A percentile compares a stretch with the other conserved stretches of the same genome.
Evolutionary conservation across 2,888 invertebrate genomes (phyloP).

Genomic region (Drosophila mercatorum): DNA sequence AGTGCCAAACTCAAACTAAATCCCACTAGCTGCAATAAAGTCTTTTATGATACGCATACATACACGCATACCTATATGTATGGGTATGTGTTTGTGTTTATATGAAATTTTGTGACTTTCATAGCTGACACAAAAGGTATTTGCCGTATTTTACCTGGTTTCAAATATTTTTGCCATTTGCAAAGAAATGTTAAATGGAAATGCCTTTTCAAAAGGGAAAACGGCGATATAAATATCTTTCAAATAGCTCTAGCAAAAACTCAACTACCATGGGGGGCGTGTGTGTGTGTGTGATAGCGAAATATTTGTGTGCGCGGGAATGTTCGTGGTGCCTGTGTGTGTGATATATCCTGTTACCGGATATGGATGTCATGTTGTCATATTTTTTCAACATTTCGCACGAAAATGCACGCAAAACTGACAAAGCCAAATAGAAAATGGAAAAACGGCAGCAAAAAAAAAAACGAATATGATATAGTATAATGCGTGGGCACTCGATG

Average conservation of each 20-base stretch:
- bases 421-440: conserved; percentile 22
- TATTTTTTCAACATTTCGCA: conserved; percentile 49
- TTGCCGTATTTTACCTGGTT: conserved; percentile 44
- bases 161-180: conserved; percentile 56
- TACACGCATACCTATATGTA: background rate
- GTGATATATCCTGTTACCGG: conserved; percentile 43
- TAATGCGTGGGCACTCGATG: conserved; percentile 16
- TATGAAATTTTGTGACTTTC: conserved; percentile 20
- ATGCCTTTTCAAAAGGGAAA: conserved; percentile 41
- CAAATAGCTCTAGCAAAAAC: conserved; percentile 46
- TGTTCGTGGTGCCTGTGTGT: conserved; percentile 18
- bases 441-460: background rate
- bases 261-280: conserved; percentile 2
- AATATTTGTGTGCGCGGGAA: conserved; percentile 5
- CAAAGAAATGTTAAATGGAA: conserved; percentile 57
- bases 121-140: conserved; percentile 47
- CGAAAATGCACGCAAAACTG: conserved; percentile 30
- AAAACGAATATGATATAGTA: background rate
- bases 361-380: conserved; percentile 56
- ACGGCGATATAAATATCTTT: conserved; percentile 49
- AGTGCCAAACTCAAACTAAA: background rate
- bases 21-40: background rate
- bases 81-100: background rate
- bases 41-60: background rate
- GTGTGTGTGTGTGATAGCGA: conserved; percentile 10